Base-by-base conservation (phyloP, 23 tunicate genomes). In the Phallusia fumigata region DNA sequence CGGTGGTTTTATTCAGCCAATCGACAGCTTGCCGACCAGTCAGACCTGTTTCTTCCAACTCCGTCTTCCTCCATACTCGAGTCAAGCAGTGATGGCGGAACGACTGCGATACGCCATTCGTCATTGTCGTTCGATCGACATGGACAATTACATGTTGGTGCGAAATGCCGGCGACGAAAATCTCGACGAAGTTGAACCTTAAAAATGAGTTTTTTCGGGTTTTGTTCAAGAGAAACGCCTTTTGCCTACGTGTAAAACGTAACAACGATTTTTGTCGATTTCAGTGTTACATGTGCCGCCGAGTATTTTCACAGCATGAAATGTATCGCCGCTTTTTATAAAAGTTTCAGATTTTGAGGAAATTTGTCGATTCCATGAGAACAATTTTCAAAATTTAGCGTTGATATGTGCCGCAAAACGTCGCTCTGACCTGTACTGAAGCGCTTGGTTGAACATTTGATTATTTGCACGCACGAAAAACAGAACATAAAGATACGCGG, bases 81-180 rank as follows among this genome's bases (percentile, higher is more conserved):
- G 88, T 65, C 93, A 90, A 49, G 80, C 75, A 8, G 88, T 75
- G n/a, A 83, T 95, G 88, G 82, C 88, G 16, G 95, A 90, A 64
- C 86, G 86, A 75, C 40, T 95, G 80, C 82, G 93, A 26, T 95
- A 95, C 40, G 99, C 99, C 32, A 95, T 95, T 13, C 92, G 92
- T 0, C 95, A 95, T 69, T 95, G 99, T 82, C 84, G 95, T 19
- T 83, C 95, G 2, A 95, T 95, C 77, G 99, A 95, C 50, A 95
- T 95, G 99, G 99, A 95, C 84, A 95, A 95, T 74, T 95, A 95
- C 79, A 95, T 95, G 99, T 44, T 95, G 73, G 79, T 92, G 53
- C 85, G 97, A 19, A 92, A 92, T 52, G 65, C 92, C 47, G 97
- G 88, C 5, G 86, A 86, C 36, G 78, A 35, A 15, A 81, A 79